Evolutionary conservation across 2,113 vertebrate genomes (phyloP).

Genomic region (Takifugu flavidus): DNA sequence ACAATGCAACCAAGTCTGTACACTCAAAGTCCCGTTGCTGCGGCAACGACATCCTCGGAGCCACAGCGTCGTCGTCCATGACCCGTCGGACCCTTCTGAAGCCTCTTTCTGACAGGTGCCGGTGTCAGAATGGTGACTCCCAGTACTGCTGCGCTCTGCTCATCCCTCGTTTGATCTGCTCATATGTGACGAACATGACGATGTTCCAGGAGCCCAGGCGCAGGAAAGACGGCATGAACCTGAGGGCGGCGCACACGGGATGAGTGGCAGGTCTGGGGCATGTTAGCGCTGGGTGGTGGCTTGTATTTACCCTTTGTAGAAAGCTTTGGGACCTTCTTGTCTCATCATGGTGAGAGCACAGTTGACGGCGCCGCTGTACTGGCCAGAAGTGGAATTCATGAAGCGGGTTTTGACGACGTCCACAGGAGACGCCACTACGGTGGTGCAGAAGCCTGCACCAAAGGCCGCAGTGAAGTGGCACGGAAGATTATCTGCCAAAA

Average conservation of each 20-base stretch:
- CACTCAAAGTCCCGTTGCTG: not conserved
- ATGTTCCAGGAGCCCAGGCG: constrained; percentile 92
- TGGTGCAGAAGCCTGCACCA: constrained; percentile 91
- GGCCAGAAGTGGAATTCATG: constrained; percentile 84
- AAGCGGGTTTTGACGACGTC: constrained; percentile 95
- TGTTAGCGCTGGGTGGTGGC: not conserved
- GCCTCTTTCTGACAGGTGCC: not conserved
- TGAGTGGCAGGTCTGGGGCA: not conserved
- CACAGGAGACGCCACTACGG: constrained; percentile 89
- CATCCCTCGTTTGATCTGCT: constrained; percentile 86
- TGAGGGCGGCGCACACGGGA: constrained; percentile 41
- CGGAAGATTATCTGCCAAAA: constrained; percentile 86
- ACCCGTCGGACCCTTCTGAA: not conserved
- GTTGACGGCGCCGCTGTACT: constrained; percentile 79
- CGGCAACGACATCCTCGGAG: not conserved
- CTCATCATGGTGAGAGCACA: constrained; percentile 84
- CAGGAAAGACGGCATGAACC: constrained; percentile 92
- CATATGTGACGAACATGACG: constrained; percentile 93
- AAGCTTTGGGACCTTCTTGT: constrained; percentile 82
- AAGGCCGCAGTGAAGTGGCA: constrained; percentile 95
- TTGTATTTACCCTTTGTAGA: constrained; percentile 89
- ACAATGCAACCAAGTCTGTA: not conserved
- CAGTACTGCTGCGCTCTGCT: constrained; percentile 69
- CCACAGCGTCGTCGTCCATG: not conserved
- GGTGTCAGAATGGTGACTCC: constrained; percentile 75